Base-by-base conservation (phyloP, 1,140 invertebrate species). In the Oryctes rhinoceros region DNA sequence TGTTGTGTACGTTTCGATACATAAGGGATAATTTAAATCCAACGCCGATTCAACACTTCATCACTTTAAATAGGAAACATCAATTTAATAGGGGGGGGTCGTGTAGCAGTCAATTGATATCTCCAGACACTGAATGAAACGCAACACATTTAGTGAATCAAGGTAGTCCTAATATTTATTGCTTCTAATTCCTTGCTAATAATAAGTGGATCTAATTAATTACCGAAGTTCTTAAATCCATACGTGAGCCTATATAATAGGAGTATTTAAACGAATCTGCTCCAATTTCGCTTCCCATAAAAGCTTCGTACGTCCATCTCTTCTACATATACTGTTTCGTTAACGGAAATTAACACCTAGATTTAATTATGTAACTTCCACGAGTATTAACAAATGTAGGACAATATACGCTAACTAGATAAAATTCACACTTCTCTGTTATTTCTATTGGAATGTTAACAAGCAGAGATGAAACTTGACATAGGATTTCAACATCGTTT, bases 41-140 rank as follows among this genome's bases (percentile, higher is more conserved):
- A 71, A 71, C 65, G 37, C 65, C 24, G 18, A 44, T 24, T 30
- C 5, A 35, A 71, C 20, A 13, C 65, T 20, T 71, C 20, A 71
- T 71, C 37, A 24, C 24, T 24, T 24, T 71, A 71, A 71, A 24
- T 24, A 71, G 65, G 65, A 71, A 71, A 71, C 37, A 71, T 30
- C 37, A 5, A 71, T 24, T 24, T 71, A 35, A 24, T 37, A 71
- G 24, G 9, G 35, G 65, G 53, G 65, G 0, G 30, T 0, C 2
- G 15, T 71, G 11, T 7, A 11, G 4, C 7, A 30, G 9, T 71
- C 18, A 24, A 35, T 18, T 59, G n/a, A 59, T 59, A n/a, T 18
- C 53, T 18, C 18, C 6, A 53, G 13, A 15, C 49, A 15, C 9
- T 44, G 39, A 59, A 59, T 59, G 53, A 59, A 59, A 59, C n/a